Evolutionary conservation across 2,888 invertebrate species (phyloP).

Genomic region (Lagria hirta): DNA sequence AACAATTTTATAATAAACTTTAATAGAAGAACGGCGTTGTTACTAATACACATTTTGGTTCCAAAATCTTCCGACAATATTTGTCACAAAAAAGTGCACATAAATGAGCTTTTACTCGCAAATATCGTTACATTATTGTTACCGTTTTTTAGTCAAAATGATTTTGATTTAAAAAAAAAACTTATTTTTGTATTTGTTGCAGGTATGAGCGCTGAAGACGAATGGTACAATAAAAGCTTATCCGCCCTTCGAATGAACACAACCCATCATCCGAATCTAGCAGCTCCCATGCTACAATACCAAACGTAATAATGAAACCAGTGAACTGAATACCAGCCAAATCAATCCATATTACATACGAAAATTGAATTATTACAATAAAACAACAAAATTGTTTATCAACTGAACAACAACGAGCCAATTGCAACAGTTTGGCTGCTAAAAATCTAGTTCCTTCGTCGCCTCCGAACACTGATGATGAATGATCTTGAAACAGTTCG

Average conservation of each 20-base stretch:
- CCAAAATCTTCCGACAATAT: too few species aligned
- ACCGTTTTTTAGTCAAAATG: not conserved
- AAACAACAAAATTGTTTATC: conserved; percentile 13
- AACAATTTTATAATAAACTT: too few species aligned
- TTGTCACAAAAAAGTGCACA: too few species aligned
- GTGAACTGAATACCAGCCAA: conserved; percentile 21
- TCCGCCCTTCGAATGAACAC: conserved; percentile 97
- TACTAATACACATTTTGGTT: too few species aligned
- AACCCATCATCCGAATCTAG: conserved; percentile 91
- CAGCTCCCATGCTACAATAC: conserved; percentile 96
- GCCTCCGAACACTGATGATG: conserved; percentile 10
- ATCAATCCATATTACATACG: conserved; percentile 21
- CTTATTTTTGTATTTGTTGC: conserved; percentile 39
- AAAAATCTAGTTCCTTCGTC: conserved; percentile 26
- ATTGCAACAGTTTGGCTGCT: conserved; percentile 22
- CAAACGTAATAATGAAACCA: conserved; percentile 77
- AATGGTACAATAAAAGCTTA: conserved; percentile 98
- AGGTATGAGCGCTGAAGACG: conserved; percentile 93
- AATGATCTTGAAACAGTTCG: conserved; percentile 10
- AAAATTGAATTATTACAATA: conserved; percentile 24
- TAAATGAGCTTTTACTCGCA: too few species aligned
- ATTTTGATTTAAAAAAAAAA: too few species aligned
- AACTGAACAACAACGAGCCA: conserved; percentile 31
- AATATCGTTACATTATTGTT: too few species aligned
- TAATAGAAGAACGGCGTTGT: too few species aligned